These are phyloP conservation scores for Crocodylus rhombifer DNA, from an alignment of 2,797 vertebrate genomes.

Conservation along the genomic window DNA sequence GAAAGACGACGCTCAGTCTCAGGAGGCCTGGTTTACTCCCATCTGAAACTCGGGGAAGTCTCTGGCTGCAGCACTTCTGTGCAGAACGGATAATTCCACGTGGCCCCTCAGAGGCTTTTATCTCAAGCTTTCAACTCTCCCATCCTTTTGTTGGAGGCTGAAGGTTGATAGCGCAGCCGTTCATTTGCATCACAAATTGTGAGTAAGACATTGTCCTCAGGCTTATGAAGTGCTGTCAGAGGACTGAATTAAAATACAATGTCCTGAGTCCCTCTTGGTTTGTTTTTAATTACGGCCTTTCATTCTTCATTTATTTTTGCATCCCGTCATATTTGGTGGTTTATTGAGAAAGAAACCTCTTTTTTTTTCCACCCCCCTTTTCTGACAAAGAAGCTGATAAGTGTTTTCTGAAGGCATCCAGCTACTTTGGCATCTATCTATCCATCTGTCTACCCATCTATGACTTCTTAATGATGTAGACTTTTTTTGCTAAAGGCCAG, in stretches of 20 bases:
- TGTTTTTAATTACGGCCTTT: slow-evolving; percentile 70
- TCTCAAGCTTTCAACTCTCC: not conserved
- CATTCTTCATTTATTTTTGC: slow-evolving; percentile 56
- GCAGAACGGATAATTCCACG: not conserved
- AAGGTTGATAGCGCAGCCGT: not conserved
- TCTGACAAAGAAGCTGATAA: slow-evolving; percentile 14
- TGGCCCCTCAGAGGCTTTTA: not conserved
- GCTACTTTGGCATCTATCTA: not conserved
- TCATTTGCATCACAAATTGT: slow-evolving; percentile 35
- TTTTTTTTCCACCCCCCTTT: not conserved
- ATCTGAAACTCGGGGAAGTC: not conserved
- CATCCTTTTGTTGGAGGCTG: not conserved
- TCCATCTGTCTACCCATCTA: not conserved
- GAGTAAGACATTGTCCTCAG: slow-evolving; percentile 14
- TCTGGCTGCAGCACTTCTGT: not conserved
- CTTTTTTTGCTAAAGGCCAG: not conserved
- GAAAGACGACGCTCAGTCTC: fast-evolving
- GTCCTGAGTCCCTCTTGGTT: slow-evolving; percentile 30
- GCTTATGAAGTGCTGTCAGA: slow-evolving; percentile 43
- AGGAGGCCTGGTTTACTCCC: not conserved
- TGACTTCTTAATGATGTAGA: not conserved
- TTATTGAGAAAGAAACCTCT: slow-evolving; percentile 10
- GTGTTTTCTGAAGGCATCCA: slow-evolving; percentile 26
- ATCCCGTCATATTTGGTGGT: slow-evolving; percentile 1
- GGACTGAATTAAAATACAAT: slow-evolving; percentile 50